These are phyloP conservation scores for Coregonus clupeaformis DNA, from an alignment of 2,113 vertebrate genomes.

Conservation along the genomic window DNA sequence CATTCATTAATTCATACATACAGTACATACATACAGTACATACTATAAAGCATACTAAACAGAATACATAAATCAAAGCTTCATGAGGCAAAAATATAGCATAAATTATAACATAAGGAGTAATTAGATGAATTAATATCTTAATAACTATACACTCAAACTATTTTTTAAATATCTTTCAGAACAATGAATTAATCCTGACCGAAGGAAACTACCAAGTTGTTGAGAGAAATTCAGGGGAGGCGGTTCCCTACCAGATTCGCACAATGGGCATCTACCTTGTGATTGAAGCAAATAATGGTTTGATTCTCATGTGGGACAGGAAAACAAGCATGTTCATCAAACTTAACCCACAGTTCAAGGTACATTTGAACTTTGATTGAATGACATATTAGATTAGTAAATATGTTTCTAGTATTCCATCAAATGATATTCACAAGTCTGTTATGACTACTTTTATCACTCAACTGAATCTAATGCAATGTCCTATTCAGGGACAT, in stretches of 20 bases:
- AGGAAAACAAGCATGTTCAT: slow-evolving; percentile 82
- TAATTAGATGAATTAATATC: background rate
- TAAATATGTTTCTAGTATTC: no score
- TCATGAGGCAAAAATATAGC: background rate
- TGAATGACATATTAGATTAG: no score
- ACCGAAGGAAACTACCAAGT: slow-evolving; percentile 71
- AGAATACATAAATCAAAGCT: background rate
- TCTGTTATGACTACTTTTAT: no score
- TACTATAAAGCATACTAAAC: no score
- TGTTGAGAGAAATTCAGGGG: slow-evolving; percentile 50
- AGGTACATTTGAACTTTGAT: slow-evolving; percentile 62
- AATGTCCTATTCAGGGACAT: slow-evolving; percentile 61
- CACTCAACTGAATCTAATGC: no score
- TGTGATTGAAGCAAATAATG: slow-evolving; percentile 74
- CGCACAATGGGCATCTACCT: slow-evolving; percentile 79
- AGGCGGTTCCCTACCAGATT: slow-evolving; percentile 60
- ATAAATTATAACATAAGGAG: background rate
- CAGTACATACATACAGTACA: no score
- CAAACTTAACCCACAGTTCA: slow-evolving; percentile 75
- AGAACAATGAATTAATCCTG: slow-evolving; percentile 81
- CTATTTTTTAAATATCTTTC: slow-evolving; percentile 5
- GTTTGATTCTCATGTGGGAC: slow-evolving; percentile 85
- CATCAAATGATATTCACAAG: no score
- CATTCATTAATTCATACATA: background rate
- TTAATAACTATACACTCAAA: background rate